Conservation (phyloP, 2,888 invertebrate species). For the Euphydryas editha region DNA sequence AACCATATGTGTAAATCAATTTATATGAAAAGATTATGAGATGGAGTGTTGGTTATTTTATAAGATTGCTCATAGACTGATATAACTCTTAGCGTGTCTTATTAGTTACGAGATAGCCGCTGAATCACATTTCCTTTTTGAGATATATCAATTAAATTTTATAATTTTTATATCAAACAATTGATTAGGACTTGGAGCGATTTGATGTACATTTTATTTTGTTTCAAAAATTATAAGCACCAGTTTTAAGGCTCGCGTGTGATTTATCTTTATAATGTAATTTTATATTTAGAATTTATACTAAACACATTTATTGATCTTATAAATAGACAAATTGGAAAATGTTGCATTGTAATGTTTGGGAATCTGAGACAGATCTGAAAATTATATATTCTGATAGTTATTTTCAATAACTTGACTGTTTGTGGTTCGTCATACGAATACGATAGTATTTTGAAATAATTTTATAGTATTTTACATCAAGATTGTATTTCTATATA, state of each 20-base stretch:
- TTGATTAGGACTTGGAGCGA: too few relatives aligned
- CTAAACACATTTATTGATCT: neutral
- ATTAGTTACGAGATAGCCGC: too few relatives aligned
- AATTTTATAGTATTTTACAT: too few relatives aligned
- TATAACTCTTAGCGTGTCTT: too few relatives aligned
- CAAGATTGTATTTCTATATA: too few relatives aligned
- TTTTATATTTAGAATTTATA: neutral
- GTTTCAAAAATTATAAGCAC: neutral
- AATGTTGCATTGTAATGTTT: constrained; percentile 6
- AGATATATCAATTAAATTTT: too few relatives aligned
- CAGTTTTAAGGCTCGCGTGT: neutral
- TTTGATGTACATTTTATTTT: neutral
- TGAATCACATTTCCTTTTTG: too few relatives aligned
- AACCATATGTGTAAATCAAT: neutral
- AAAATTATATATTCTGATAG: neutral
- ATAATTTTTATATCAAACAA: too few relatives aligned
- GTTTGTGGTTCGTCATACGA: too few relatives aligned
- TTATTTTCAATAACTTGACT: neutral
- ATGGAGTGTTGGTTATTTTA: too few relatives aligned
- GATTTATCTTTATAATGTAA: neutral
- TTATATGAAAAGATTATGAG: neutral
- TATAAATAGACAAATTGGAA: neutral
- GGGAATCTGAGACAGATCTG: constrained; percentile 8
- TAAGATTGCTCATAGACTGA: too few relatives aligned
- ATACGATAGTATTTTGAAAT: too few relatives aligned